A percentile compares a stretch with the other conserved stretches of the same genome.
Conservation (phyloP, 2,113 vertebrate genomes). For the Rhabdornis inornatus region DNA sequence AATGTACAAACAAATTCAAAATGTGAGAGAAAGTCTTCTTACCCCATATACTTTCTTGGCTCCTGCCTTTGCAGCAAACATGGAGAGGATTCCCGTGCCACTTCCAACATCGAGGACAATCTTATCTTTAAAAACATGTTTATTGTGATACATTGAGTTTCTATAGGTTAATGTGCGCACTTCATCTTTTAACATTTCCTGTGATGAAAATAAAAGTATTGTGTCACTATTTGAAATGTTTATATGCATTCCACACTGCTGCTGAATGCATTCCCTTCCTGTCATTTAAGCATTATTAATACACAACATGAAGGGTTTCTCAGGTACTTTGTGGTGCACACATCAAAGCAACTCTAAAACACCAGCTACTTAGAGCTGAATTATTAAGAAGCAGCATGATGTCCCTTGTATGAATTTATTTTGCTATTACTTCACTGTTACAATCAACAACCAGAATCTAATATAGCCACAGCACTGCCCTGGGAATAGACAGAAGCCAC, state of each 20-base stretch:
- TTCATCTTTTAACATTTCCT: constrained; percentile 99
- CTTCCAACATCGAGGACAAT: constrained; percentile 96
- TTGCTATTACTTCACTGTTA: background rate
- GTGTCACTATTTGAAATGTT: background rate
- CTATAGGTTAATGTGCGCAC: constrained; percentile 95
- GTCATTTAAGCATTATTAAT: background rate
- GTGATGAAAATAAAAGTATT: background rate
- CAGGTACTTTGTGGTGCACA: background rate
- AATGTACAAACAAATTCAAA: background rate
- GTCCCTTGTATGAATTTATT: background rate
- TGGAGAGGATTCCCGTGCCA: constrained; percentile 96
- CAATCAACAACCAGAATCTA: background rate
- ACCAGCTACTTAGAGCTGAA: background rate
- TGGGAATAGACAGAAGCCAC: background rate
- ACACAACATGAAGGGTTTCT: background rate
- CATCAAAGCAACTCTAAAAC: background rate
- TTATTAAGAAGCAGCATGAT: background rate
- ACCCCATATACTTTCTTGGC: constrained; percentile 97
- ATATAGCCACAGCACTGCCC: background rate
- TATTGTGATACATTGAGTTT: constrained; percentile 98
- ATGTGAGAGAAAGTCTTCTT: constrained; percentile 57
- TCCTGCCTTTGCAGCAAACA: constrained; percentile 98
- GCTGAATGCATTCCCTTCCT: background rate
- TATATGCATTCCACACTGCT: background rate
- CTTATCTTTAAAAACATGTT: constrained; percentile 97